These are phyloP conservation scores for Scaptomyza montana DNA, from an alignment of 1,140 invertebrate genomes.

Conservation along the genomic window DNA sequence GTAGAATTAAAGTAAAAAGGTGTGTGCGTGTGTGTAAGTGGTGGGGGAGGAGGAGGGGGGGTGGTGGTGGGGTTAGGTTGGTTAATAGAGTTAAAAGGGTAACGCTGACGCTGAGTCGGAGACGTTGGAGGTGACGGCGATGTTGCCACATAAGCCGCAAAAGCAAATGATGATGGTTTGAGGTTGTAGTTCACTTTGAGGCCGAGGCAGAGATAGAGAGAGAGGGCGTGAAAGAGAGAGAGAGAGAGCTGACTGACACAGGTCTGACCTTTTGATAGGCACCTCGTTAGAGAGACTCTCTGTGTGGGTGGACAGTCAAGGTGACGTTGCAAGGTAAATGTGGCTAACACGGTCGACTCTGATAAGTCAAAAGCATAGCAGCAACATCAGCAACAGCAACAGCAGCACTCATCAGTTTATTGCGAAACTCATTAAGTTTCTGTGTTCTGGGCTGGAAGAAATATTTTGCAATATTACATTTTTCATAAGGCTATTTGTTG, in stretches of 20 bases:
- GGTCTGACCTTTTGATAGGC: conserved; percentile 47
- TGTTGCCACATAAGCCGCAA: conserved; percentile 64
- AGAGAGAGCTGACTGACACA: conserved; percentile 23
- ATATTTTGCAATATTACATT: not conserved
- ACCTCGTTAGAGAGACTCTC: conserved; percentile 28
- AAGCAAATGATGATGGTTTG: conserved; percentile 68
- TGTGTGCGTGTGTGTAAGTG: no score
- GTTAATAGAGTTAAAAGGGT: conserved; percentile 10
- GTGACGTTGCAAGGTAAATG: conserved; percentile 1
- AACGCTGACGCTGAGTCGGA: no score
- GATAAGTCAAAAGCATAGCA: conserved; percentile 21
- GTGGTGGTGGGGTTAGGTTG: not conserved
- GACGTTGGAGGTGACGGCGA: not conserved
- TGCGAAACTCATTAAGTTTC: conserved; percentile 39
- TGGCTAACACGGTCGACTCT: not conserved
- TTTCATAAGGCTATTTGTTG: no score
- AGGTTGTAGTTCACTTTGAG: conserved; percentile 32
- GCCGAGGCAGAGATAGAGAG: not conserved
- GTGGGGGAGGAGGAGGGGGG: not conserved
- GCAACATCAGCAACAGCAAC: no score
- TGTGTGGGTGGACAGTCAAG: not conserved
- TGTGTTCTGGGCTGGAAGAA: conserved; percentile 1
- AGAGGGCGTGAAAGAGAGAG: no score
- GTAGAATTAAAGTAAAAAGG: no score
- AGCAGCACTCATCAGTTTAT: conserved; percentile 18